phyloP scores from a whole-genome alignment of 1,140 invertebrate species.

The Cyphomyrmex costatus region DNA sequence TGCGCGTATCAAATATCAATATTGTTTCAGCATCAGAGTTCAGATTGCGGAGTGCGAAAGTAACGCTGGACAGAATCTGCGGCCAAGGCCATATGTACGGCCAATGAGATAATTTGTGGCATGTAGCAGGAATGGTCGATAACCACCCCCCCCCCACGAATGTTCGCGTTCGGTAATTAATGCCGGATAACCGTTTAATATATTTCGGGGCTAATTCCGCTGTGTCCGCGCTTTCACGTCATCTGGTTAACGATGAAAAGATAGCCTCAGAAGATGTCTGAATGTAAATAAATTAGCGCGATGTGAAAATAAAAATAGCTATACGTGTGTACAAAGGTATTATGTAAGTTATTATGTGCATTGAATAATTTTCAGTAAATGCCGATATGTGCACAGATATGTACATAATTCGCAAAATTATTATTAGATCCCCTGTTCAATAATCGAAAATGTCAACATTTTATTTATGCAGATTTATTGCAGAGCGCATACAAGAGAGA shows the following conservation, averaged over 20 bases:
- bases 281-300: not conserved
- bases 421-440: not conserved
- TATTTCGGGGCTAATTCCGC: conserved; percentile 4
- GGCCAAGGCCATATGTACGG: conserved; percentile 27
- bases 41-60: conserved; percentile 48
- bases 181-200: conserved; percentile 35
- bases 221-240: not conserved
- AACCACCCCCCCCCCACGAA: conserved; percentile 43
- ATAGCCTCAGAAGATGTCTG: not conserved
- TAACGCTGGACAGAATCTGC: conserved; percentile 50
- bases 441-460: conserved; percentile 1
- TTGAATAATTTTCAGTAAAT: not conserved
- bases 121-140: conserved; percentile 59
- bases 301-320: not conserved
- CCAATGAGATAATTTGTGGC: conserved; percentile 60
- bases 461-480: conserved; percentile 1
- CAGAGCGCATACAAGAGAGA: too few relatives aligned
- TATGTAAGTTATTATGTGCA: not conserved
- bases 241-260: not conserved
- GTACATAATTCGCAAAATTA: not conserved
- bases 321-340: not conserved
- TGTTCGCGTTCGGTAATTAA: conserved; percentile 47
- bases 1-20: conserved; percentile 30
- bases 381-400: not conserved
- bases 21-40: conserved; percentile 12